A percentile compares a stretch with the other conserved stretches of the same genome.
These are phyloP conservation scores for Lasioglossum lativentre DNA, from an alignment of 2,888 invertebrate genomes.

Conservation along the genomic window DNA sequence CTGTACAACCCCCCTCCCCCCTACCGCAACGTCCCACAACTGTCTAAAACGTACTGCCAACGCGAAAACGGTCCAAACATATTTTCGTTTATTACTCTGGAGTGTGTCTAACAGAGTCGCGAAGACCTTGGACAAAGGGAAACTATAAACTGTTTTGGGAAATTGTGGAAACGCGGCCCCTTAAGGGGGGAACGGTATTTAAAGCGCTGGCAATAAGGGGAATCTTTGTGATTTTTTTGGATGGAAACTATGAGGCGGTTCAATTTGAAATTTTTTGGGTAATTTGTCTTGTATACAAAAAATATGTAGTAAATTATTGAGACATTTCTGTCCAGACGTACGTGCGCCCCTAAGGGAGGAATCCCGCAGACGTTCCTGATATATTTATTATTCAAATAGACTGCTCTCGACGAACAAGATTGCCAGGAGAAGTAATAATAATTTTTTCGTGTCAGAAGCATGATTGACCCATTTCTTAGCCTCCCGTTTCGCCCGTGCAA, in stretches of 20 bases:
- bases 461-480: background rate
- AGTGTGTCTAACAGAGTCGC: background rate
- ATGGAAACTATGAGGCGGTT: background rate
- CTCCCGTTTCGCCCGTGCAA: background rate
- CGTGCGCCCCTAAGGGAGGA: background rate
- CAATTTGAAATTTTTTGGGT: background rate
- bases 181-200: background rate
- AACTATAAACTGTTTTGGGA: background rate
- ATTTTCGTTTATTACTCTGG: background rate
- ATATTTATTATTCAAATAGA: background rate
- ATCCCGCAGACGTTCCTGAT: background rate
- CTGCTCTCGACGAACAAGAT: background rate
- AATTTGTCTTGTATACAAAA: background rate
- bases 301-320: background rate
- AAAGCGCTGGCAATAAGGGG: background rate
- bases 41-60: background rate
- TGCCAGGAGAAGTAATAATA: background rate
- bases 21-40: background rate
- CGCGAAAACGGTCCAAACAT: constrained; percentile 3
- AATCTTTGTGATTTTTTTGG: background rate
- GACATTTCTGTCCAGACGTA: background rate
- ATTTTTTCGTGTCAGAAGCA: background rate
- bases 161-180: background rate
- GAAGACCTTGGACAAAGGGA: background rate
- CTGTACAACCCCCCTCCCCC: constrained; percentile 8